Conservation (phyloP, 2,888 invertebrate species). For the Eumerus sabulonum region DNA sequence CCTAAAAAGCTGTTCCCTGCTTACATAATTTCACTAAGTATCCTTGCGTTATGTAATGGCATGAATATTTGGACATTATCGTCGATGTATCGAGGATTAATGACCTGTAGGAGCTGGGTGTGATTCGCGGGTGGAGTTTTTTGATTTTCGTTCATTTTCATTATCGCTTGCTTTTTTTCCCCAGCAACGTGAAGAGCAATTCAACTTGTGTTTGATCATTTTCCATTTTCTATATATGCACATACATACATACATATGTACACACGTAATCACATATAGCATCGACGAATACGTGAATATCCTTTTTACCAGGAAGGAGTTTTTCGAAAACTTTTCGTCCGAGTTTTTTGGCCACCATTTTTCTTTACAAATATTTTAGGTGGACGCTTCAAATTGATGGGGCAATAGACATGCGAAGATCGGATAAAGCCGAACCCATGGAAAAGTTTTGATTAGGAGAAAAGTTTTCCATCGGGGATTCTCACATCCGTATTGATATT, state of each 20-base stretch:
- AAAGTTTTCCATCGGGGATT: slow-evolving; percentile 55
- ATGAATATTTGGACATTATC: slow-evolving; percentile 46
- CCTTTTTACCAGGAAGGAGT: slow-evolving; percentile 4
- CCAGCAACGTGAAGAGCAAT: no score
- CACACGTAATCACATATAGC: no score
- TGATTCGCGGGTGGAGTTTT: neutral
- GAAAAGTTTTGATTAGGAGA: slow-evolving; percentile 68
- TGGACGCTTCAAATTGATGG: slow-evolving; percentile 64
- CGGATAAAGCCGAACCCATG: slow-evolving; percentile 54
- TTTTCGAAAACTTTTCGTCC: slow-evolving; percentile 45
- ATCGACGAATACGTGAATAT: neutral
- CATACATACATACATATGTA: no score
- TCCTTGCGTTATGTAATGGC: slow-evolving; percentile 41
- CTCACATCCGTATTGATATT: slow-evolving; percentile 59
- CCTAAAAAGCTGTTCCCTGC: slow-evolving; percentile 34
- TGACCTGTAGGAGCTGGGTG: slow-evolving; percentile 36
- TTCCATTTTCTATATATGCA: no score
- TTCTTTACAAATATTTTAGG: slow-evolving; percentile 50
- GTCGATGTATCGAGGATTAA: slow-evolving; percentile 45
- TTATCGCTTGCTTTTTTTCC: no score
- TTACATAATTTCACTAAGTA: slow-evolving; percentile 35
- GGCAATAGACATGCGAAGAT: slow-evolving; percentile 67
- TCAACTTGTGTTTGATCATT: no score
- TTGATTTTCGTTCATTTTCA: no score
- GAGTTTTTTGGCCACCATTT: slow-evolving; percentile 9